phyloP scores from a whole-genome alignment of 2,113 vertebrate species.

The Lampris megalopsis region DNA sequence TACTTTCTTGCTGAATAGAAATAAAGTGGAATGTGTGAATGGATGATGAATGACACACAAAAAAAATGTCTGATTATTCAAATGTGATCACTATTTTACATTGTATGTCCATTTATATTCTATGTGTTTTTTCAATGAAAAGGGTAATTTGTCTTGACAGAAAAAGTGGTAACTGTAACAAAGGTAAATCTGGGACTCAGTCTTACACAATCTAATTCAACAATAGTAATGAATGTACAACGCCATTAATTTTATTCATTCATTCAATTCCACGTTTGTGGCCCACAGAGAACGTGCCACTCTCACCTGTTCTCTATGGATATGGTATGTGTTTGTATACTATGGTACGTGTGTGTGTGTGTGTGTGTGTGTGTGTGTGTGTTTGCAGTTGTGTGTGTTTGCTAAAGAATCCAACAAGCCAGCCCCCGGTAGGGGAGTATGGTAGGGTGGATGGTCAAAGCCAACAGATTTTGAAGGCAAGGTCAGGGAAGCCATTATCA shows the following conservation, averaged over 20 bases:
- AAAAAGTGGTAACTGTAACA: constrained; percentile 5
- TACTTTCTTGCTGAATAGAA: constrained; percentile 3
- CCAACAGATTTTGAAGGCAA: constrained; percentile 58
- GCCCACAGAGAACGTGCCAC: too few species aligned
- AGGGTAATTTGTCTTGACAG: constrained; percentile 10
- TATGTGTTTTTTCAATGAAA: not conserved
- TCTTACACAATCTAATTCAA: constrained; percentile 9
- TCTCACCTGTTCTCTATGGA: not conserved
- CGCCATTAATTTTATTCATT: not conserved
- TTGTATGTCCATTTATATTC: not conserved
- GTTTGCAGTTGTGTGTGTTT: not conserved
- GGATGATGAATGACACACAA: not conserved
- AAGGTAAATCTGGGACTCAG: constrained; percentile 16
- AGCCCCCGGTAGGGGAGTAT: constrained; percentile 6
- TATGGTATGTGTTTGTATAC: constrained; percentile 10
- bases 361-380: not conserved
- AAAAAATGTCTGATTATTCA: constrained; percentile 16
- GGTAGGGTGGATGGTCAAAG: constrained; percentile 54
- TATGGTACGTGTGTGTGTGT: not conserved
- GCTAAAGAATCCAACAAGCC: constrained; percentile 17
- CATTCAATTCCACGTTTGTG: too few species aligned
- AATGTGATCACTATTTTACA: not conserved
- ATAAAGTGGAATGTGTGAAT: constrained; percentile 9
- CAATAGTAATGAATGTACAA: constrained; percentile 31
- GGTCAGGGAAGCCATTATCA: constrained; percentile 42